A percentile compares a stretch with the other conserved stretches of the same genome.
phyloP scores from a whole-genome alignment of 1,140 invertebrate genomes.

The Calephelis virginiensis region DNA sequence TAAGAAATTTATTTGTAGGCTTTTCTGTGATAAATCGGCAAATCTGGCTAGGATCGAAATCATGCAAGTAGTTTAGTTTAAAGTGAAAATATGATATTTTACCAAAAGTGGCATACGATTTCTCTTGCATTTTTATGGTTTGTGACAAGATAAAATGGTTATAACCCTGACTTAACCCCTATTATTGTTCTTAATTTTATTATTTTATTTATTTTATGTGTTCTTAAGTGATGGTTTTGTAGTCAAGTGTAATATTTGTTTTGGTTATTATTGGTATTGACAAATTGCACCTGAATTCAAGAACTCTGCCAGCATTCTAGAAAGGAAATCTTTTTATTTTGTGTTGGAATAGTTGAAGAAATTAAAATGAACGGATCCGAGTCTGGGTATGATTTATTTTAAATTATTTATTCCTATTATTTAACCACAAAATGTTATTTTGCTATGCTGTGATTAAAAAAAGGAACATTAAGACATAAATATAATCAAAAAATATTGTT shows the following conservation, averaged over 20 bases:
- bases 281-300: neutral
- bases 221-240: conserved; percentile 47
- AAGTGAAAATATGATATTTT: conserved; percentile 73
- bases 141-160: conserved; percentile 73
- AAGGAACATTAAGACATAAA: no score
- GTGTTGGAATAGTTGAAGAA: conserved; percentile 26
- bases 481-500: no score
- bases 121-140: conserved; percentile 76
- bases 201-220: conserved; percentile 58
- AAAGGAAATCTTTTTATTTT: conserved; percentile 40
- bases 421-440: no score
- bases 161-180: conserved; percentile 50
- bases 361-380: conserved; percentile 86
- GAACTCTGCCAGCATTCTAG: conserved; percentile 22
- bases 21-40: conserved; percentile 52
- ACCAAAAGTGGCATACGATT: conserved; percentile 71
- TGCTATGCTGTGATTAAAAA: no score
- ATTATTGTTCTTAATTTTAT: conserved; percentile 58
- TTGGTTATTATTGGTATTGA: conserved; percentile 6
- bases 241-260: conserved; percentile 40
- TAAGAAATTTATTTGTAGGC: conserved; percentile 52
- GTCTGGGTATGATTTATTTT: conserved; percentile 82
- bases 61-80: conserved; percentile 37
- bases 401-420: neutral
- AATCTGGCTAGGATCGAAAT: conserved; percentile 38